A percentile compares a stretch with the other conserved stretches of the same genome.
Conservation (phyloP, 2,797 vertebrate genomes). For the Adelosebastes latens region DNA sequence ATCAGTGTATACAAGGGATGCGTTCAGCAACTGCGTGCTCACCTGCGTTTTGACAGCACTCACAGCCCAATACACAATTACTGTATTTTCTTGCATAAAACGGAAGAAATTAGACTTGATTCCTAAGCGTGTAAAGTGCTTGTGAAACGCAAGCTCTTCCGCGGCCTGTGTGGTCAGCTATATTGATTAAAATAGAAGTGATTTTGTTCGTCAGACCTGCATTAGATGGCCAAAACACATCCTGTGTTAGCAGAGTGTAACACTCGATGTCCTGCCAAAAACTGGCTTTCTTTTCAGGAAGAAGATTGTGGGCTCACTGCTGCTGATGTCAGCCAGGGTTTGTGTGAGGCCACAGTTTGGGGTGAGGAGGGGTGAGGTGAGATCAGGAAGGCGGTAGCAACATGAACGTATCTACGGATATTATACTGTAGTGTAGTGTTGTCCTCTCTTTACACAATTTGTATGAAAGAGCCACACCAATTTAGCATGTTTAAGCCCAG, state of each 20-base stretch:
- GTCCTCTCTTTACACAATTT: not conserved
- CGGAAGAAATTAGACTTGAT: not conserved
- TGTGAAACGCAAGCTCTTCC: not conserved
- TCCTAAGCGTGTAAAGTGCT: not conserved
- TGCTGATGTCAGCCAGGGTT: slow-evolving; percentile 24
- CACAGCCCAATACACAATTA: not conserved
- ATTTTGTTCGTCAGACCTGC: not conserved
- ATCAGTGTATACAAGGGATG: not conserved
- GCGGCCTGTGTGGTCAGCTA: not conserved
- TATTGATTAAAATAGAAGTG: not conserved
- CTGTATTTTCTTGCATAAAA: not conserved
- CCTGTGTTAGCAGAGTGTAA: slow-evolving; percentile 7
- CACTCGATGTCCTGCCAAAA: slow-evolving; percentile 26
- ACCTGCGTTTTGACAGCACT: not conserved
- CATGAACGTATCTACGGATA: not conserved
- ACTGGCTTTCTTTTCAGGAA: slow-evolving; percentile 24
- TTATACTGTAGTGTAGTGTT: not conserved
- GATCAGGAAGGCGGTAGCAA: not conserved
- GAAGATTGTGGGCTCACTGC: slow-evolving; percentile 4
- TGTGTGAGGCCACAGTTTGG: slow-evolving; percentile 21
- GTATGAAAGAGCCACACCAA: not conserved
- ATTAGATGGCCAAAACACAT: not conserved
- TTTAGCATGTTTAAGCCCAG: not conserved
- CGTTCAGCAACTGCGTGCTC: not conserved
- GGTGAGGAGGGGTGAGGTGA: slow-evolving; percentile 18